A percentile compares a stretch with the other conserved stretches of the same genome.
These are phyloP conservation scores for Ferdinandea cuprea DNA, from an alignment of 2,888 invertebrate species.

Conservation along the genomic window DNA sequence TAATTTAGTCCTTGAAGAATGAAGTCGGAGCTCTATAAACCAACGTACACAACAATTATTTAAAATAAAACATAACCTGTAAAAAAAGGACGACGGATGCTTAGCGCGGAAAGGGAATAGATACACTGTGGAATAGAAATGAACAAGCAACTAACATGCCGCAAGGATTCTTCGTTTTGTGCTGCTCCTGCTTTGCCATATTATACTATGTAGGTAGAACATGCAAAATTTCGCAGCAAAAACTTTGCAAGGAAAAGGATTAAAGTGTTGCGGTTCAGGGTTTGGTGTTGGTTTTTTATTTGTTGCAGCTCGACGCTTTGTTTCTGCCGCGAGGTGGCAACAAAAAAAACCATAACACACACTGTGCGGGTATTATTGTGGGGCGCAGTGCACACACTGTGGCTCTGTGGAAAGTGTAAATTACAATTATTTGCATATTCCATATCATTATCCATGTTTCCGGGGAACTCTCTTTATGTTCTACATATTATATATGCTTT, in stretches of 20 bases:
- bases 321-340: constrained; percentile 37
- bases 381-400: constrained; percentile 5
- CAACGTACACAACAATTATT: constrained; percentile 73
- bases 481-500: constrained; percentile 36
- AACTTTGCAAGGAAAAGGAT: constrained; percentile 69
- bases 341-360: constrained; percentile 31
- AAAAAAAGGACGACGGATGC: constrained; percentile 48
- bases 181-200: constrained; percentile 11
- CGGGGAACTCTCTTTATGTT: constrained; percentile 27
- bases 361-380: not conserved
- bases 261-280: constrained; percentile 76
- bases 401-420: constrained; percentile 67
- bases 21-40: constrained; percentile 63
- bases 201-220: no score
- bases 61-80: constrained; percentile 72
- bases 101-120: not conserved
- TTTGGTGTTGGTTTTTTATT: constrained; percentile 17
- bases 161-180: constrained; percentile 63
- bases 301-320: constrained; percentile 69
- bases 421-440: constrained; percentile 75
- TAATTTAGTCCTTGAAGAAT: constrained; percentile 73
- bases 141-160: constrained; percentile 74
- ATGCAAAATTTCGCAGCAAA: constrained; percentile 67
- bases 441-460: constrained; percentile 72
- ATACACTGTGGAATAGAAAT: constrained; percentile 59